phyloP scores from a whole-genome alignment of 1,140 invertebrate species.

The Nasonia vitripennis region DNA sequence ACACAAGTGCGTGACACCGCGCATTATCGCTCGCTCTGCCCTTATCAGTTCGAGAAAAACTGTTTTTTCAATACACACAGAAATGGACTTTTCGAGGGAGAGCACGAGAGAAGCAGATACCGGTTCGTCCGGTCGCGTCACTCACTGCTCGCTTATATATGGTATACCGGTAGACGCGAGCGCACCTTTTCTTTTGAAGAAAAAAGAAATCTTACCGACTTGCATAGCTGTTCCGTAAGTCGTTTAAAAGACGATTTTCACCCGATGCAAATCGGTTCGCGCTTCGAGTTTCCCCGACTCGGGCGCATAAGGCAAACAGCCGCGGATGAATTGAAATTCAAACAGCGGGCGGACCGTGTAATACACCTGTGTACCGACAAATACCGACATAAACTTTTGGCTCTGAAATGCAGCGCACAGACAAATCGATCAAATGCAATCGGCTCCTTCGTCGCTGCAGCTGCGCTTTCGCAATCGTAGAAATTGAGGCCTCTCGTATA shows the following conservation, averaged over 20 bases:
- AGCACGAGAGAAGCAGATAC: not conserved
- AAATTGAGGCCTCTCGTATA: constrained; percentile 27
- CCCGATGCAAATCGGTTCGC: constrained; percentile 8
- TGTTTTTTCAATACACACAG: not conserved
- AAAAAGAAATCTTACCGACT: not conserved
- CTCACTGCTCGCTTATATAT: too few species aligned
- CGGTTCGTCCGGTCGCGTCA: not conserved
- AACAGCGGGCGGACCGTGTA: not conserved
- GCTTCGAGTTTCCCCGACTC: too few species aligned
- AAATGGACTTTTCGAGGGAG: not conserved
- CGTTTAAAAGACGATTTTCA: not conserved
- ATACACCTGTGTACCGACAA: not conserved
- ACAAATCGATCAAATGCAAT: too few species aligned
- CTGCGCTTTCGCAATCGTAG: constrained; percentile 3
- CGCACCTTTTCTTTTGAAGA: not conserved
- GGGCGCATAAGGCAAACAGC: too few species aligned
- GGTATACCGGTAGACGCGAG: too few species aligned
- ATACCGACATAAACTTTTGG: too few species aligned
- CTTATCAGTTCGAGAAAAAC: not conserved
- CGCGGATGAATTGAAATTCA: too few species aligned
- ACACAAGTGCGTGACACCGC: too few species aligned
- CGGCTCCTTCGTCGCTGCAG: not conserved
- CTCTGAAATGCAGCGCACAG: too few species aligned
- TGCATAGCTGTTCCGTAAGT: not conserved
- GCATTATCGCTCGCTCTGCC: not conserved